A percentile compares a stretch with the other conserved stretches of the same genome.
These are phyloP conservation scores for Ommatoiulus sabulosus DNA, from an alignment of 2,888 invertebrate species.

Conservation along the genomic window DNA sequence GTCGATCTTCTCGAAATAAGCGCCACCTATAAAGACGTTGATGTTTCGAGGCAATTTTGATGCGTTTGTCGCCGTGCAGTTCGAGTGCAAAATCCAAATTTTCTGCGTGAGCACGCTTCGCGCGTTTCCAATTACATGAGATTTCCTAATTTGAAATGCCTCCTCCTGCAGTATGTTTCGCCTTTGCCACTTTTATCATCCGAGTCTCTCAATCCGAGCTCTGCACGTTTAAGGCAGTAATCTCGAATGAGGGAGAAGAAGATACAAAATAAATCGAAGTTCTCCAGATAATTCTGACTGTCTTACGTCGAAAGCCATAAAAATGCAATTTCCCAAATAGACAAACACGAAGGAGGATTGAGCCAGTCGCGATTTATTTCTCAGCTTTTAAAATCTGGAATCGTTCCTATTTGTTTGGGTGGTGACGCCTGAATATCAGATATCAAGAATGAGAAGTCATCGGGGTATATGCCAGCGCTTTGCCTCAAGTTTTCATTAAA, in stretches of 20 bases:
- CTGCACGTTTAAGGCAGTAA: conserved; percentile 12
- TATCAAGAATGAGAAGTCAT: not conserved
- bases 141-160: conserved; percentile 47
- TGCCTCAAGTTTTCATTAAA: not conserved
- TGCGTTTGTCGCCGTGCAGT: not conserved
- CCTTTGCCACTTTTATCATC: conserved; percentile 6
- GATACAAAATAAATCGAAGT: conserved; percentile 46
- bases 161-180: not conserved
- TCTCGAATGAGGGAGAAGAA: conserved; percentile 39
- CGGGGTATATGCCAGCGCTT: not conserved
- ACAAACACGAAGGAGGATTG: conserved; percentile 41
- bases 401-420: conserved; percentile 9
- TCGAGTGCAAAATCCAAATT: conserved; percentile 46
- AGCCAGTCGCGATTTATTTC: not conserved
- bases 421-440: conserved; percentile 8
- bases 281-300: conserved; percentile 32
- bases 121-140: conserved; percentile 10
- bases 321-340: conserved; percentile 48
- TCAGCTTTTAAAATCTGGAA: conserved; percentile 12
- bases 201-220: conserved; percentile 1
- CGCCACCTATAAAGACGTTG: not conserved
- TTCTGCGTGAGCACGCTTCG: conserved; percentile 29
- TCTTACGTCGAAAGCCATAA: conserved; percentile 44
- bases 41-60: not conserved
- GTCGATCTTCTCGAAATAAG: not conserved